Evolutionary conservation across 1,140 invertebrate genomes (phyloP).

Genomic region (Neodiprion pinetum): DNA sequence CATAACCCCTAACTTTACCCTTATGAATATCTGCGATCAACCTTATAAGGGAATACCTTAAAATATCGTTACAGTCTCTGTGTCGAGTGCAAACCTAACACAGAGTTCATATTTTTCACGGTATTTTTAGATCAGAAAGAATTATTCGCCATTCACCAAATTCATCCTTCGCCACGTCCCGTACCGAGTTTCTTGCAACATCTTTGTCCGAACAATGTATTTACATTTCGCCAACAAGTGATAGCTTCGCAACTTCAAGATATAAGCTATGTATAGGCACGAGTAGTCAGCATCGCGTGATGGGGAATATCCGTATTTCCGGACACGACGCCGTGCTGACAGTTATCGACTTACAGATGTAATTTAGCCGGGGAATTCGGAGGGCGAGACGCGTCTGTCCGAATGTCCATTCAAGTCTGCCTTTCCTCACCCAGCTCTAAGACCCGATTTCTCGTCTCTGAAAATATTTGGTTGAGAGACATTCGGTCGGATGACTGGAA

Average conservation of each 20-base stretch:
- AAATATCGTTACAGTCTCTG: no score
- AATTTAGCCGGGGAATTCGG: neutral
- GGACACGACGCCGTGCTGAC: neutral
- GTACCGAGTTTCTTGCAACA: neutral
- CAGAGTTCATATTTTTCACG: no score
- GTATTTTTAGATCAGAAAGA: no score
- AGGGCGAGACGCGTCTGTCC: neutral
- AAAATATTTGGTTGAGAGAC: neutral
- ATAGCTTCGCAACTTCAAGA: neutral
- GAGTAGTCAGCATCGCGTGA: neutral
- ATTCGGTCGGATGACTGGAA: neutral
- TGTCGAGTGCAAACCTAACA: no score
- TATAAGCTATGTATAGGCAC: no score
- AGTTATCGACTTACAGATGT: neutral
- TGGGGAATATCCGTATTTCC: no score
- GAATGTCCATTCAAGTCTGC: neutral
- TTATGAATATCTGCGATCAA: no score
- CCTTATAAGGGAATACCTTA: no score
- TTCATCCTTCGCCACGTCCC: no score
- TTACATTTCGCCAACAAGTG: neutral
- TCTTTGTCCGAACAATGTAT: neutral
- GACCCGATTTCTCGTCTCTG: constrained; percentile 9
- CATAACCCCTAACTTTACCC: constrained; percentile 6
- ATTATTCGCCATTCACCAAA: no score
- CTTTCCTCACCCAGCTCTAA: constrained; percentile 2